These are phyloP conservation scores for Saturnia japonica DNA, from an alignment of 2,888 invertebrate genomes.

Conservation along the genomic window DNA sequence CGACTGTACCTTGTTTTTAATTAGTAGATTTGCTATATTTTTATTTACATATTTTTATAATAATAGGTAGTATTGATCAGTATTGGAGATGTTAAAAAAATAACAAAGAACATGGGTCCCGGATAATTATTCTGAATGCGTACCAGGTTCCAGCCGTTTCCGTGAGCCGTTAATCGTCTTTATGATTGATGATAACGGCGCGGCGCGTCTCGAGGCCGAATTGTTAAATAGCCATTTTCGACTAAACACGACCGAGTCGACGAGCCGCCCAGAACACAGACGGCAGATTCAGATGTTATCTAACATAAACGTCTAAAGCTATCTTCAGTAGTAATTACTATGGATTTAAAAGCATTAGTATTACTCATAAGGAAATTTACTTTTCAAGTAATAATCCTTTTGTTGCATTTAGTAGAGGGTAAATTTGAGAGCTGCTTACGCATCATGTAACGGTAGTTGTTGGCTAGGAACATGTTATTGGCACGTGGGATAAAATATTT, in stretches of 20 bases:
- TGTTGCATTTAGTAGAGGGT: too few relatives aligned
- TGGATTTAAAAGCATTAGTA: background rate
- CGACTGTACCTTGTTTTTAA: too few relatives aligned
- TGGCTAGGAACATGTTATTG: too few relatives aligned
- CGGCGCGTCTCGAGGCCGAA: conserved; percentile 27
- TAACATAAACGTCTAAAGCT: background rate
- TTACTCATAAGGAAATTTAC: background rate
- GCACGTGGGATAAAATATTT: too few relatives aligned
- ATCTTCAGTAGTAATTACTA: background rate
- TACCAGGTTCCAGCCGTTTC: conserved; percentile 2
- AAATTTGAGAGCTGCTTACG: too few relatives aligned
- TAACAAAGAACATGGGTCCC: background rate
- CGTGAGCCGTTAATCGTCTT: conserved; percentile 23
- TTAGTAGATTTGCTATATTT: too few relatives aligned
- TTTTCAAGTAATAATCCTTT: too few relatives aligned
- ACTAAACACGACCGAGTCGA: conserved; percentile 38
- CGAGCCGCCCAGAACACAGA: too few relatives aligned
- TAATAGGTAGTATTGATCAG: too few relatives aligned
- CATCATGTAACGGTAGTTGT: too few relatives aligned
- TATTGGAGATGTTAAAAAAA: too few relatives aligned
- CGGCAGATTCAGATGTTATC: conserved; percentile 13
- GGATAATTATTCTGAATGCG: background rate
- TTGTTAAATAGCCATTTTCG: conserved; percentile 48
- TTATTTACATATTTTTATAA: too few relatives aligned
- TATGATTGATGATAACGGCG: conserved; percentile 28